Conservation (phyloP, 2,113 vertebrate genomes). For the Panthera uncia region DNA sequence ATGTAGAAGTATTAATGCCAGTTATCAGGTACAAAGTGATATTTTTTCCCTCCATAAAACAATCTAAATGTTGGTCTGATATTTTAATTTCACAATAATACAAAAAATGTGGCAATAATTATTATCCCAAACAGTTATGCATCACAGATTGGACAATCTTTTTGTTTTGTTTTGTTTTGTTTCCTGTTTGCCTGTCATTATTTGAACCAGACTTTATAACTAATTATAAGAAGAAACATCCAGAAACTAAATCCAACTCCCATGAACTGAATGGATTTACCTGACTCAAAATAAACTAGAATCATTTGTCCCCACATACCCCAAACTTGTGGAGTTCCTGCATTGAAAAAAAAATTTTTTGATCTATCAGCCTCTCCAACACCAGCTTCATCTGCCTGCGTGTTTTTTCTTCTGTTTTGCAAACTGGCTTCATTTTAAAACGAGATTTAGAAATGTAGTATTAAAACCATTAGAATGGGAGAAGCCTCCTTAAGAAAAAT, state of each 20-base stretch:
- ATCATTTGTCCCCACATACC: not conserved
- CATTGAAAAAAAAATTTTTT: not conserved
- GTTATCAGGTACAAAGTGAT: not conserved
- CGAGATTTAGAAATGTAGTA: constrained; percentile 51
- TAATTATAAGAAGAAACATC: constrained; percentile 42
- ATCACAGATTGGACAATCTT: constrained; percentile 1
- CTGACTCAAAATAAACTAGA: constrained; percentile 13
- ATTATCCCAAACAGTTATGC: not conserved
- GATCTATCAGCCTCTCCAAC: not conserved
- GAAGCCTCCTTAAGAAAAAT: not conserved
- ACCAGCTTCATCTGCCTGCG: not conserved
- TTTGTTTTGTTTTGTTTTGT: not conserved
- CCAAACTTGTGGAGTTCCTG: not conserved
- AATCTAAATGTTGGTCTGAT: not conserved
- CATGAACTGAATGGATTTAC: constrained; percentile 42
- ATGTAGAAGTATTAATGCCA: not conserved
- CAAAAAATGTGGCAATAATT: constrained; percentile 35
- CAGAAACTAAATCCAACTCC: constrained; percentile 31
- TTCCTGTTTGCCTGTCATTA: constrained; percentile 56
- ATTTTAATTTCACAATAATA: constrained; percentile 35
- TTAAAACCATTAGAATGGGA: not conserved
- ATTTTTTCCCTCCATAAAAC: not conserved
- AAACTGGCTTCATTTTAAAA: constrained; percentile 22
- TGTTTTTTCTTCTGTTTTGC: constrained; percentile 15
- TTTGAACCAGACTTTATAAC: constrained; percentile 30